Base-by-base conservation (phyloP, 2,888 invertebrate species). In the Trachelus stipa region DNA sequence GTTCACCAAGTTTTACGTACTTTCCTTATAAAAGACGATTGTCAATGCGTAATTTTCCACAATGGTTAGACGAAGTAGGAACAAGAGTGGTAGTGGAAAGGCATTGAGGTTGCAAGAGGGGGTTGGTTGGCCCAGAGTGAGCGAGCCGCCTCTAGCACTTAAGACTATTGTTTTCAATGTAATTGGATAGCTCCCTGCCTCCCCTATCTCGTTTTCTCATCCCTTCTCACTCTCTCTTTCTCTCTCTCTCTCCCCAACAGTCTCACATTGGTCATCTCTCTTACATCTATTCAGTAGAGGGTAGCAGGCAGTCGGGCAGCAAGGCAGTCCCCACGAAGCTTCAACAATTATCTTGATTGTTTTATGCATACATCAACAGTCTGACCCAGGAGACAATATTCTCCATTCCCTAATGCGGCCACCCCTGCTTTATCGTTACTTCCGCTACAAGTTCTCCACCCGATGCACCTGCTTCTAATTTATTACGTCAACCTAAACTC, bases 141-240 rank as follows among this genome's bases (percentile, higher is more conserved):
- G 87, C 87, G 88, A 56, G 86, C 88, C 85, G 87, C 88, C 85
- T 87, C 85, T 87, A 90, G 91, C 92, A 92, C 92, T 92, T 92
- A 92, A 91, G 91, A 91, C 92, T 92, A 92, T 92, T 92, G 92
- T 92, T 92, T 92, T 92, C 92, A 91, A 91, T 91, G 91, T 91
- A 92, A 92, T 92, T 92, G 92, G 92, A 92, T 92, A 91, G 91
- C 90, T 86, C 80, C 85, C 85, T 85, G 83, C 83, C 85, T 78
- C 75, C 68, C 75, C 56, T 71, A 75, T 74, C 75, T 76, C 35
- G 74, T 77, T 71, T 80, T 77, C 73, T 74, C 73, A 30, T 77
- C 75, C 79, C 33, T 69, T 77, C 73, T 73, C 78, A 78, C 73
- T 78, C 77, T 30, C 74, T 75, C 78, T 31, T 35, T 68, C 3